Percentiles rank a stretch among this genome's conserved stretches.
Conservation (phyloP, 1,140 invertebrate species). For the Archivesica marissinica region DNA sequence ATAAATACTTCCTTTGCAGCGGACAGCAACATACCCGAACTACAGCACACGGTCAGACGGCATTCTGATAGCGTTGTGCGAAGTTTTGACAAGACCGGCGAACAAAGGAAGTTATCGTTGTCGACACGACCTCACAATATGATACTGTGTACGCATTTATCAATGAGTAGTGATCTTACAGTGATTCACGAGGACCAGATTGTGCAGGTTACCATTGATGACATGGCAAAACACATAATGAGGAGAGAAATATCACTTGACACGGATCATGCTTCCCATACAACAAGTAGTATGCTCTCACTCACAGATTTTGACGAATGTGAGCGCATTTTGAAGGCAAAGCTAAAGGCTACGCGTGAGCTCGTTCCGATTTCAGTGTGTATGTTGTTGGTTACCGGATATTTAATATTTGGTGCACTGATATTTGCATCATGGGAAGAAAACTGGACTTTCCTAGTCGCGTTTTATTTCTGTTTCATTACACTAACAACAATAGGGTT, state of each 20-base stretch:
- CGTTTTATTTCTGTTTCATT: conserved; percentile 97
- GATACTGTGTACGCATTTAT: not conserved
- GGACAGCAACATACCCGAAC: not conserved
- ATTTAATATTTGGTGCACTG: conserved; percentile 80
- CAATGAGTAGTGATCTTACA: not conserved
- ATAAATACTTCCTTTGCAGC: not conserved
- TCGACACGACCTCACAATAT: not conserved
- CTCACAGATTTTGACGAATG: conserved; percentile 52
- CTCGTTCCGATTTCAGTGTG: conserved; percentile 80
- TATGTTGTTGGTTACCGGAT: conserved; percentile 76
- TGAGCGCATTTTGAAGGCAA: conserved; percentile 27
- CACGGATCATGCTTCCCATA: not conserved
- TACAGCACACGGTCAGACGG: not conserved
- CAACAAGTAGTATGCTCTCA: not conserved
- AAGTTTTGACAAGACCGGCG: no score
- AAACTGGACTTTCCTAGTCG: conserved; percentile 91
- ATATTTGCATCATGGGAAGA: conserved; percentile 79
- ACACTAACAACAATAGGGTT: conserved; percentile 91
- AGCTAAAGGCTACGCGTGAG: conserved; percentile 50
- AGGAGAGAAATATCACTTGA: not conserved
- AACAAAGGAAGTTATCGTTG: not conserved
- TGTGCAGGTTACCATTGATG: conserved; percentile 9
- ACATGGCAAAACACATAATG: not conserved
- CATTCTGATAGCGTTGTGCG: conserved; percentile 1
- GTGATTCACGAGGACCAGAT: conserved; percentile 41